These are phyloP conservation scores for Scelioninae gen. 1 DNA, from an alignment of 2,888 invertebrate genomes.

Conservation along the genomic window DNA sequence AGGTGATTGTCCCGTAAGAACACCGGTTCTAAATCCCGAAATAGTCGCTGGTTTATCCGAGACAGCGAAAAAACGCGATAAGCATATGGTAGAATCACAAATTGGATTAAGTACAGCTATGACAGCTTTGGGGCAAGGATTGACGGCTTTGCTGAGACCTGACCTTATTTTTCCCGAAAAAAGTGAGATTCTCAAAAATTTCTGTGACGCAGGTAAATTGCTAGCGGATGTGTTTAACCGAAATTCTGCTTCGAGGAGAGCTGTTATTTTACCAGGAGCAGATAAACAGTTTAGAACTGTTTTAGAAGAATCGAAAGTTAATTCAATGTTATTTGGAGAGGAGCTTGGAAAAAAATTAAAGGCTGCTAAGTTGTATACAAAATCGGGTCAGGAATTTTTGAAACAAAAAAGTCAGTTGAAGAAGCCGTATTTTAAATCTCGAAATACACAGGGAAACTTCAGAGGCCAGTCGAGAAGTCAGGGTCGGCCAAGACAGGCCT, in stretches of 20 bases:
- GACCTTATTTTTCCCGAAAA: not conserved
- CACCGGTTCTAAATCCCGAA: slow-evolving; percentile 8
- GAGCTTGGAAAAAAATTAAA: slow-evolving; percentile 2
- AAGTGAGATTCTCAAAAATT: not conserved
- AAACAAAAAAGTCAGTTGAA: not conserved
- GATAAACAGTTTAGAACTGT: slow-evolving; percentile 7
- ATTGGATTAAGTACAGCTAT: not conserved
- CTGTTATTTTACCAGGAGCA: not conserved
- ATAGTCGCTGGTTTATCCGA: not conserved
- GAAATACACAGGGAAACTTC: slow-evolving; percentile 3
- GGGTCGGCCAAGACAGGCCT: not conserved
- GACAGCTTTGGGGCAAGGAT: not conserved
- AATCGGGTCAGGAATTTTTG: not conserved
- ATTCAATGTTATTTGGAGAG: slow-evolving; percentile 4
- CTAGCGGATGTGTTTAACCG: not conserved
- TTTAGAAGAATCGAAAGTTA: slow-evolving; percentile 1
- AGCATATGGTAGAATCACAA: not conserved
- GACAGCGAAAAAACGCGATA: slow-evolving; percentile 5
- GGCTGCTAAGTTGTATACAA: slow-evolving; percentile 9
- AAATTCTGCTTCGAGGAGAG: not conserved
- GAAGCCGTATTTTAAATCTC: not conserved
- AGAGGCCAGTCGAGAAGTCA: slow-evolving; percentile 17
- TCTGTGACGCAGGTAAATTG: slow-evolving; percentile 6
- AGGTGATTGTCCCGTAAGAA: not conserved
- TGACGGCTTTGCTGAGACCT: not conserved